A percentile compares a stretch with the other conserved stretches of the same genome.
These are phyloP conservation scores for Catocala fraxini DNA, from an alignment of 2,888 invertebrate genomes.

Conservation along the genomic window DNA sequence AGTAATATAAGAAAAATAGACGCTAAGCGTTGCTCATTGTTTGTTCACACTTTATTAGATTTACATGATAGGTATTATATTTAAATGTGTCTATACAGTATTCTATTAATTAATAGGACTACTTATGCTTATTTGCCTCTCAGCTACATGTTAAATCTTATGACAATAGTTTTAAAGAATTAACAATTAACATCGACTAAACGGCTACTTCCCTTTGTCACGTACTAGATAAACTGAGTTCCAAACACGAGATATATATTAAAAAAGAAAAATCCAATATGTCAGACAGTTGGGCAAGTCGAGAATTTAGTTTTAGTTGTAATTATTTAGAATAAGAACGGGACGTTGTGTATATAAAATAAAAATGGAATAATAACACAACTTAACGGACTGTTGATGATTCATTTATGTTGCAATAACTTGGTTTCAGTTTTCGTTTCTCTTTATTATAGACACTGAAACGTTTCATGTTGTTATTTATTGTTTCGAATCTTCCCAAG, in stretches of 20 bases:
- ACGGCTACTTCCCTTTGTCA: too few species aligned
- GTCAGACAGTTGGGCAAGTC: constrained; percentile 71
- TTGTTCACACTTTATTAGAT: too few species aligned
- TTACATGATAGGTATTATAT: too few species aligned
- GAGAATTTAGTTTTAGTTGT: constrained; percentile 64
- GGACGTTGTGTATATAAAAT: constrained; percentile 59
- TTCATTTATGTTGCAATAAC: constrained; percentile 49
- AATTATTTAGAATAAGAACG: constrained; percentile 60
- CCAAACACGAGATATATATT: constrained; percentile 28
- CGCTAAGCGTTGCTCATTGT: too few species aligned
- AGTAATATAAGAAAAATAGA: too few species aligned
- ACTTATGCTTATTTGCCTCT: too few species aligned
- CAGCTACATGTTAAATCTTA: too few species aligned
- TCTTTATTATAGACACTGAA: constrained; percentile 48
- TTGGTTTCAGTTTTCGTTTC: constrained; percentile 50
- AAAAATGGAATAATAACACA: constrained; percentile 56
- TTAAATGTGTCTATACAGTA: too few species aligned
- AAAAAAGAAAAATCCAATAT: constrained; percentile 60
- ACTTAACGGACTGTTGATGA: constrained; percentile 47
- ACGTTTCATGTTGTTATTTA: constrained; percentile 74
- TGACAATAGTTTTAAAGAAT: too few species aligned
- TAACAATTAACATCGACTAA: too few species aligned
- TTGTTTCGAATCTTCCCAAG: constrained; percentile 65
- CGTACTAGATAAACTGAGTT: constrained; percentile 9
- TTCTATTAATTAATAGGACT: too few species aligned